Evolutionary conservation across 1,140 invertebrate species (phyloP), one percentile per base, ranked within the genome.

Genomic region (Euwallacea similis): DNA sequence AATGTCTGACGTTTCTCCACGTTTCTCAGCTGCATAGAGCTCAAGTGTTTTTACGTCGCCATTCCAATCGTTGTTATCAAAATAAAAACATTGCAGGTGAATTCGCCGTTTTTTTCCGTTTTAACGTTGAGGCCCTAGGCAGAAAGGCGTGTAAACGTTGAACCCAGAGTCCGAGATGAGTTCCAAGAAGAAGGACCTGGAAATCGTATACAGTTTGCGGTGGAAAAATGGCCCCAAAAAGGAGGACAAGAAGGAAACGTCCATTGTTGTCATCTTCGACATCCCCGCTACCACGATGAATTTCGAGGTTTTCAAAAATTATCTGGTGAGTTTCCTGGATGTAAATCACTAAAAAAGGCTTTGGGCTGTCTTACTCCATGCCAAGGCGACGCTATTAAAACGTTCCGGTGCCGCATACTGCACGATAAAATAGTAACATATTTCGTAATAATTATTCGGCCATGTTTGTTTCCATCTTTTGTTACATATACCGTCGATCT

Each of bases 291-390:
- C 79, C 7, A 80, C 80, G 13, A 69, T 81, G 10, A 78, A 80
- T 74, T 82, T 78, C 75, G 73, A 79, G 65, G 77, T 75, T 55
- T 83, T 83, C 63, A 82, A 82, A 75, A 80, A 79, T 6, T 83
- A 83, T 72, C 69, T 83, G 75, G 82, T 83, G 76, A 79, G 16
- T 56, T 10, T 3, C 6, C 13, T 50, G 9, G 46, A 10, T 50
- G 2, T 50, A 50, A 50, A 50, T 50, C 46, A 13, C 6, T 7
- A 50, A 50, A 50, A 1, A 3, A 50, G 6, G 1, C 21, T 33
- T 33, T 33, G 21, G 4, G 4, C 21, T 33, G 21, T 33, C 4
- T 33, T 33, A 33, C 21, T 33, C 4, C 21, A 33, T 33, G 21
- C 21, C 21, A 33, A 33, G n/a, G 21, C 21, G 4, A 33, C 21